Conservation (phyloP, 1,140 invertebrate species). For the Papilio aristodemus region DNA sequence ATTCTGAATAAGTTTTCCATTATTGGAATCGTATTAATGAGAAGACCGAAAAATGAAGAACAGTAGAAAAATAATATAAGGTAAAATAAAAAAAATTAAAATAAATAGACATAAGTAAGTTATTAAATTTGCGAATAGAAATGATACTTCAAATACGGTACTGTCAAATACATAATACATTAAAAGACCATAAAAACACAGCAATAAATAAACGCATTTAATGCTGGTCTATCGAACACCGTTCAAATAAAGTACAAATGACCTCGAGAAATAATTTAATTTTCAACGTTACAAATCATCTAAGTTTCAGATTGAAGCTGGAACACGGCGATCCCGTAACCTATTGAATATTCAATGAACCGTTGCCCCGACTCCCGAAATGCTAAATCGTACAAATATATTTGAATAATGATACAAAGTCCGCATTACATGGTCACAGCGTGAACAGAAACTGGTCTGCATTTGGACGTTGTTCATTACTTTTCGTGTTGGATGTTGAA, state of each 20-base stretch:
- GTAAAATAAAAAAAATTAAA: no score
- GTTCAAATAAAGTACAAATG: not conserved
- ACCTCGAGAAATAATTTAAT: not conserved
- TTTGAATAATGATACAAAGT: conserved; percentile 21
- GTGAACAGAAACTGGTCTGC: not conserved
- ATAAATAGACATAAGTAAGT: no score
- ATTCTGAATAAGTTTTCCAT: no score
- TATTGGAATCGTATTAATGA: no score
- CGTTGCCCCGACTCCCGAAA: conserved; percentile 13
- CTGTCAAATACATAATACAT: no score
- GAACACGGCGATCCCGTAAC: conserved; percentile 1
- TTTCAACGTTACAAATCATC: conserved; percentile 6
- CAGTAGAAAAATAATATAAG: no score
- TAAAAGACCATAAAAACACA: no score
- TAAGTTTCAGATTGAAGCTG: conserved; percentile 5
- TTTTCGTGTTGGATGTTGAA: not conserved
- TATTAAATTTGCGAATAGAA: no score
- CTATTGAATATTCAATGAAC: conserved; percentile 22
- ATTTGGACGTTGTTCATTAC: not conserved
- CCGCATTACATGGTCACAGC: not conserved
- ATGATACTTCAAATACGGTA: no score
- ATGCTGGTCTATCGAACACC: not conserved
- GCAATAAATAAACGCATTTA: not conserved
- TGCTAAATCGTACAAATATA: conserved; percentile 23
- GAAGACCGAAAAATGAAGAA: no score